A percentile compares a stretch with the other conserved stretches of the same genome.
Evolutionary conservation across 35 echinoderm and acorn worm genomes (phyloP).

Genomic region (Heliocidaris tuberculata): DNA sequence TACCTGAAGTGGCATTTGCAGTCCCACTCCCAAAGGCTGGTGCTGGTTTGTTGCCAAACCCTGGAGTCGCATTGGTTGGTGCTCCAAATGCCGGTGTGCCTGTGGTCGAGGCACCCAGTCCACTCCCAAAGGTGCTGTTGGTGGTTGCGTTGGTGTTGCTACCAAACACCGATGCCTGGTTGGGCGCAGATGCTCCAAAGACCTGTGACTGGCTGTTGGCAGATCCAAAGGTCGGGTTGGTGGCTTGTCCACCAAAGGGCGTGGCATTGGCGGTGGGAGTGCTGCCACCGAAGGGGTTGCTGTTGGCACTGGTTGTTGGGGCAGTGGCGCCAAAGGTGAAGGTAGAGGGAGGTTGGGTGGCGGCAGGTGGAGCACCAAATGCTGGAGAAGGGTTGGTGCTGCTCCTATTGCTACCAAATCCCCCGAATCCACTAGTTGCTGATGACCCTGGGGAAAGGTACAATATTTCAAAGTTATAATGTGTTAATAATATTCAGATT

Average conservation of each 20-base stretch:
- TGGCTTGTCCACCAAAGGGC: background rate
- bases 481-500: no score
- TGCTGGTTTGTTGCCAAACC: background rate
- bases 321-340: background rate
- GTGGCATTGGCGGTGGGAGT: background rate
- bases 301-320: background rate
- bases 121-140: background rate
- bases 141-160: background rate
- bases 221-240: background rate
- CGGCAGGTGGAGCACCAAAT: background rate
- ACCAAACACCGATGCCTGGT: background rate
- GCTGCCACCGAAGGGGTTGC: slow-evolving; percentile 54
- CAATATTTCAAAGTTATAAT: no score
- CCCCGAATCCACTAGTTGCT: background rate
- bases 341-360: slow-evolving; percentile 21
- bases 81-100: background rate
- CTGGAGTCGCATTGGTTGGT: background rate
- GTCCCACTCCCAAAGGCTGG: slow-evolving; percentile 32
- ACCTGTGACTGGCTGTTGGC: background rate
- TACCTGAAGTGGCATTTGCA: slow-evolving; percentile 10
- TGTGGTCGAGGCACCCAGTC: background rate
- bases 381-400: background rate
- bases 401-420: background rate
- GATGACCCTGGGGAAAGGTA: background rate
- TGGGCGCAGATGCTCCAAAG: background rate